phyloP scores from a whole-genome alignment of 2,113 vertebrate genomes.

The Copsychus sechellarum region DNA sequence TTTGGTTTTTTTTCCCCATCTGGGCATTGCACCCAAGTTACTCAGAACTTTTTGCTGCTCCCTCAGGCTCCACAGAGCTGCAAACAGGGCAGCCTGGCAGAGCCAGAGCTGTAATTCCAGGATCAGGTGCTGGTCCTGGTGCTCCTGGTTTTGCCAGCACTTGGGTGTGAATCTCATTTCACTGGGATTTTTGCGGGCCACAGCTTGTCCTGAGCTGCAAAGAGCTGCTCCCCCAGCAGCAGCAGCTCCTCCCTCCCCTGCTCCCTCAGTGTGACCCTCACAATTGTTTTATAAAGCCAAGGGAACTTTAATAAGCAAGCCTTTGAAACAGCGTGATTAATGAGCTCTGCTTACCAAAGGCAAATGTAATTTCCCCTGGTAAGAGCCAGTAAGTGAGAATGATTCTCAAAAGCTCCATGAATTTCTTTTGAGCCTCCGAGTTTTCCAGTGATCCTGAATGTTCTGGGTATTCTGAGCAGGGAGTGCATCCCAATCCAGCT shows the following conservation, averaged over 20 bases:
- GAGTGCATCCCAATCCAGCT: neutral
- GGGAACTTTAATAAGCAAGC: neutral
- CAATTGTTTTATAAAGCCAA: neutral
- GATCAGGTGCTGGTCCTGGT: neutral
- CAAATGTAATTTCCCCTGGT: constrained; percentile 16
- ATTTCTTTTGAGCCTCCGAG: neutral
- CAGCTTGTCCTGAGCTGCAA: neutral
- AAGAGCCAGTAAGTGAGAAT: neutral
- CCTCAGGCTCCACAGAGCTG: neutral
- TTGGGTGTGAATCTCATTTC: neutral
- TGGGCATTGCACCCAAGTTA: neutral
- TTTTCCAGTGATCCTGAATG: neutral
- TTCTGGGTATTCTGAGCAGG: neutral
- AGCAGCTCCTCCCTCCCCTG: neutral
- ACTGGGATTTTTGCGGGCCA: neutral
- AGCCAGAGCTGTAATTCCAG: neutral
- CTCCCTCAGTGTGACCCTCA: neutral
- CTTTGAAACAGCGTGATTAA: constrained; percentile 31
- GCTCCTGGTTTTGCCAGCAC: fast-evolving
- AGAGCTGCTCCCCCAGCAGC: neutral
- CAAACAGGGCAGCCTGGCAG: neutral
- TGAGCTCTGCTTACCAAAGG: constrained; percentile 36
- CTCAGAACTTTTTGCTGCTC: neutral
- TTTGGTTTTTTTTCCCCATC: neutral
- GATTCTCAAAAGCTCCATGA: neutral